A percentile compares a stretch with the other conserved stretches of the same genome.
Evolutionary conservation across 2,797 vertebrate genomes (phyloP).

Genomic region (Diplodus sargus): DNA sequence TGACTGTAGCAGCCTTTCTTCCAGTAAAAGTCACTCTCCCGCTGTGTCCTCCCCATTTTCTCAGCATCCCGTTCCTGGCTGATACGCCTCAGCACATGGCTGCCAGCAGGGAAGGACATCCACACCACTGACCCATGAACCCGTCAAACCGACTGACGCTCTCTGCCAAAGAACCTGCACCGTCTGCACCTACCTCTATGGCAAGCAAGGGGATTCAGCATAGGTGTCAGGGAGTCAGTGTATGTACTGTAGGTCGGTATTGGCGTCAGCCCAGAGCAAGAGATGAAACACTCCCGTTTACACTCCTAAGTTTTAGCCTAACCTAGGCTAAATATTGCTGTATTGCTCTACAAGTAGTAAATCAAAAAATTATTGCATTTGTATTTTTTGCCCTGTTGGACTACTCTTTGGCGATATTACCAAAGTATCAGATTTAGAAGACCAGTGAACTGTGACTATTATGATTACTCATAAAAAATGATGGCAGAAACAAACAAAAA

Average conservation of each 20-base stretch:
- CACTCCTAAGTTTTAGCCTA: not conserved
- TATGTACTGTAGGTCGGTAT: slow-evolving; percentile 7
- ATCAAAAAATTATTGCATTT: not conserved
- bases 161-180: not conserved
- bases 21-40: slow-evolving; percentile 45
- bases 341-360: not conserved
- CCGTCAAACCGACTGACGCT: slow-evolving; percentile 49
- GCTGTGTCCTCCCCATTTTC: slow-evolving; percentile 51
- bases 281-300: not conserved
- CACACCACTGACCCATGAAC: slow-evolving; percentile 67
- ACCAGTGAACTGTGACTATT: not conserved
- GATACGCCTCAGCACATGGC: slow-evolving; percentile 60
- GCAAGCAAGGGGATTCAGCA: slow-evolving; percentile 18
- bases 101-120: slow-evolving; percentile 67
- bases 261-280: slow-evolving; percentile 6
- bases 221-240: slow-evolving; percentile 13
- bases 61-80: slow-evolving; percentile 59
- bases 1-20: slow-evolving; percentile 50
- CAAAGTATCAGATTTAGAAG: no score
- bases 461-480: not conserved
- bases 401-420: not conserved
- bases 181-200: not conserved
- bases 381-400: not conserved
- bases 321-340: not conserved
- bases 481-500: not conserved